phyloP scores from a whole-genome alignment of 2,797 vertebrate species.

The Aldrovandia affinis region DNA sequence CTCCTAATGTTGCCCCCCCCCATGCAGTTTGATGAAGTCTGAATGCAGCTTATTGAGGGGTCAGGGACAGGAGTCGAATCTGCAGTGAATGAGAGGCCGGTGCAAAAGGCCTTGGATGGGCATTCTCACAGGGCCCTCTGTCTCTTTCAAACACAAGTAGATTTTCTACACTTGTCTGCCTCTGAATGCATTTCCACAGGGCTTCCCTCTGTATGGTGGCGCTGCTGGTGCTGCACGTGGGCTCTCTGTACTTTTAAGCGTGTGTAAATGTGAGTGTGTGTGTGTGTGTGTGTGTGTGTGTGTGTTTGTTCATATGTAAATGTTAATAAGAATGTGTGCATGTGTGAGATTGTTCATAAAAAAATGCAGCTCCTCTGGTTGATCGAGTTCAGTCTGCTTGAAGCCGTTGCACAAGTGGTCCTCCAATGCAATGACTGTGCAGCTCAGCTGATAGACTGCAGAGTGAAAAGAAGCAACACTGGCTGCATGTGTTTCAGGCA shows the following conservation, averaged over 20 bases:
- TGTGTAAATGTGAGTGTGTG: constrained; percentile 21
- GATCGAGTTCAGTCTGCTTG: no score
- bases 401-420: no score
- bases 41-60: constrained; percentile 82
- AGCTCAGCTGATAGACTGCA: no score
- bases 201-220: constrained; percentile 48
- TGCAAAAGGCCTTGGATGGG: constrained; percentile 42
- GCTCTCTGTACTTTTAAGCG: constrained; percentile 39
- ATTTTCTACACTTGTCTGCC: constrained; percentile 75
- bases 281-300: constrained; percentile 2
- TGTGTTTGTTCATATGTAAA: not conserved
- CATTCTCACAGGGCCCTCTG: constrained; percentile 42
- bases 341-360: constrained; percentile 1
- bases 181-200: constrained; percentile 67
- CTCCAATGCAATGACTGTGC: no score
- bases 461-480: no score
- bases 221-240: constrained; percentile 42
- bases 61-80: constrained; percentile 78
- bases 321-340: not conserved
- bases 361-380: not conserved
- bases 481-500: no score
- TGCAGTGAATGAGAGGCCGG: constrained; percentile 64
- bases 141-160: constrained; percentile 49
- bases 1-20: constrained; percentile 57
- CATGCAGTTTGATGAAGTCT: constrained; percentile 77